A percentile compares a stretch with the other conserved stretches of the same genome.
These are phyloP conservation scores for Potorous gilbertii DNA, from an alignment of 2,797 vertebrate genomes.

Conservation along the genomic window DNA sequence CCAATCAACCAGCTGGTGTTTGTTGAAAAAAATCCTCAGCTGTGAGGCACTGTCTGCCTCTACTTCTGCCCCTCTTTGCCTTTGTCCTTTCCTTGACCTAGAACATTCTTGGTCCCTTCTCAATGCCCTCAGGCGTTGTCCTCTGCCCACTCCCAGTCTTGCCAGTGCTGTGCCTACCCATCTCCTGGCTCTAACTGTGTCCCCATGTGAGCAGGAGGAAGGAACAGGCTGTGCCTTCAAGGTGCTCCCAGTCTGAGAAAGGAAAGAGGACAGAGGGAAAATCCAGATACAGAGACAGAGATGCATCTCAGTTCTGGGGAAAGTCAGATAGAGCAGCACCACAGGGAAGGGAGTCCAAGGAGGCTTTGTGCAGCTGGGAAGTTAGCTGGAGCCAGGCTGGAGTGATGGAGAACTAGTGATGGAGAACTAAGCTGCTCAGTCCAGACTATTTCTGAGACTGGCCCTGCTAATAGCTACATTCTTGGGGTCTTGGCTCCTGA, in stretches of 20 bases:
- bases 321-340: not conserved
- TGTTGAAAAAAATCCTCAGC: constrained; percentile 55
- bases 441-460: not conserved
- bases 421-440: not conserved
- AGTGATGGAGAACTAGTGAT: not conserved
- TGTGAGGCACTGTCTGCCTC: constrained; percentile 55
- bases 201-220: not conserved
- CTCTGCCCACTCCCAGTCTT: constrained; percentile 12
- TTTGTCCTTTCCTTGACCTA: not conserved
- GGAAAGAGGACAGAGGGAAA: not conserved
- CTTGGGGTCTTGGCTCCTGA: not conserved
- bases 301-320: not conserved
- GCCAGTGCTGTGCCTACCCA: not conserved
- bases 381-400: too few species aligned
- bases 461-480: not conserved
- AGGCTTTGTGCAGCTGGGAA: not conserved
- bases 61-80: not conserved
- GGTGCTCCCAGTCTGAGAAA: not conserved
- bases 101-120: not conserved
- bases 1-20: constrained; percentile 65
- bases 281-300: not conserved
- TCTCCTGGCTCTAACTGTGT: not conserved
- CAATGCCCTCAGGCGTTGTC: not conserved
- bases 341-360: not conserved
- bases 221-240: not conserved